Evolutionary conservation across 2,113 vertebrate species (phyloP), one percentile per base, ranked within the genome.

Genomic region (Tympanuchus pallidicinctus): DNA sequence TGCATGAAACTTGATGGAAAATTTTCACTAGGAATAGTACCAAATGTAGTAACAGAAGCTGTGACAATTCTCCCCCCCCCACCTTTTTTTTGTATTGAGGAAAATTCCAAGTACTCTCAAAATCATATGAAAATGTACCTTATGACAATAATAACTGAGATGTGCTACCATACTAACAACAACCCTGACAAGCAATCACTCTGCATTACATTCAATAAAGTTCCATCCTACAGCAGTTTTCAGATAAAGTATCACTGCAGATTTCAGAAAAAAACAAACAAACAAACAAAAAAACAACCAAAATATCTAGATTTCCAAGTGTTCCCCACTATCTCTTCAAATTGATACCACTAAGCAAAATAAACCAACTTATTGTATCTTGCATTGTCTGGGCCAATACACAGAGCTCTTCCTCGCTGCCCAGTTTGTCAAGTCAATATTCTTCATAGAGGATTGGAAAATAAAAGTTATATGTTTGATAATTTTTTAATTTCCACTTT

Each of bases 11-110:
- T 56, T 74, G 30, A 72, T 74, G 42, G 38, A 71, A 65, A 74
- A 70, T 25, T 43, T 94, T 91, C 78, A 73, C 40, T 30, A 89
- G n/a, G 63, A 82, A 48, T 34, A 70, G 50, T 83, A 87, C 82
- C 78, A 95, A 71, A 92, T 93, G 59, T 47, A 82, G 69, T 89
- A 92, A 91, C 42, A 90, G 92, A 92, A 93, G 28, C 60, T 87
- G 71, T 28, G 50, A 65, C 82, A 92, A 89, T 82, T 50, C 3
- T 5, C 8, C 47, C 47, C 21, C 25, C 27, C 50, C 25, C 13
- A 92, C 84, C 75, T 50, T 82, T 60, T 79, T 63, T 84, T 64
- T 85, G 56, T 76, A 71, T 74, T 77, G 71, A 88, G 72, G n/a
- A 95, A 89, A 92, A 92, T 89, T 90, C 71, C 91, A 91, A 85